Evolutionary conservation across 2,113 vertebrate genomes (phyloP).

Genomic region (Eupsittula cactorum): DNA sequence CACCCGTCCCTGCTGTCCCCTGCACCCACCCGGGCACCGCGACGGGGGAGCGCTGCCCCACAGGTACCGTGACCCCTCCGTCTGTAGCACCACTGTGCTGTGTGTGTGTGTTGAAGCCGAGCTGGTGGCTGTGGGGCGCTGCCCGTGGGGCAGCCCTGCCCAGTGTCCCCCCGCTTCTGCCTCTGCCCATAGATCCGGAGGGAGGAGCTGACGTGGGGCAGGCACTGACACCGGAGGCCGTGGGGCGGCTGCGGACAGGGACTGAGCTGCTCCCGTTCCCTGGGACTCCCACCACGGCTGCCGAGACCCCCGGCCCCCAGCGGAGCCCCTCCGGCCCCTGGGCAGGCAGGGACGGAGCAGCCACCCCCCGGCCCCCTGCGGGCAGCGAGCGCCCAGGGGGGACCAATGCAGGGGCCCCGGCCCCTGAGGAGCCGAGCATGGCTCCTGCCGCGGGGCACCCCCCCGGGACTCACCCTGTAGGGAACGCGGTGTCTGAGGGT

Average conservation of each 20-base stretch:
- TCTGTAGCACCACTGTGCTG: fast-evolving
- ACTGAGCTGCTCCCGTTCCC: background rate
- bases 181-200: background rate
- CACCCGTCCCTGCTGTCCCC: background rate
- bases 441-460: fast-evolving
- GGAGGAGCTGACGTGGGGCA: background rate
- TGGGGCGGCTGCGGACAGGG: background rate
- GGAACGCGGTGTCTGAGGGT: fast-evolving
- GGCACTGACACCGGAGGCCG: fast-evolving
- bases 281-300: fast-evolving
- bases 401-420: fast-evolving
- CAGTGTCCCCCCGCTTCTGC: background rate
- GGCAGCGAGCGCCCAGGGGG: fast-evolving
- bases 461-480: background rate
- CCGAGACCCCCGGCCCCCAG: background rate
- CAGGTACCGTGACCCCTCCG: background rate
- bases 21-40: background rate
- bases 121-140: background rate
- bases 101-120: fast-evolving
- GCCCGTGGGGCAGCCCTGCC: background rate
- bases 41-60: background rate
- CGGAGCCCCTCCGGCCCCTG: background rate
- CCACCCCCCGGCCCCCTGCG: fast-evolving
- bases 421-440: fast-evolving
- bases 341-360: background rate